Evolutionary conservation across 2,113 vertebrate species (phyloP).

Genomic region (Eupsittula cactorum): DNA sequence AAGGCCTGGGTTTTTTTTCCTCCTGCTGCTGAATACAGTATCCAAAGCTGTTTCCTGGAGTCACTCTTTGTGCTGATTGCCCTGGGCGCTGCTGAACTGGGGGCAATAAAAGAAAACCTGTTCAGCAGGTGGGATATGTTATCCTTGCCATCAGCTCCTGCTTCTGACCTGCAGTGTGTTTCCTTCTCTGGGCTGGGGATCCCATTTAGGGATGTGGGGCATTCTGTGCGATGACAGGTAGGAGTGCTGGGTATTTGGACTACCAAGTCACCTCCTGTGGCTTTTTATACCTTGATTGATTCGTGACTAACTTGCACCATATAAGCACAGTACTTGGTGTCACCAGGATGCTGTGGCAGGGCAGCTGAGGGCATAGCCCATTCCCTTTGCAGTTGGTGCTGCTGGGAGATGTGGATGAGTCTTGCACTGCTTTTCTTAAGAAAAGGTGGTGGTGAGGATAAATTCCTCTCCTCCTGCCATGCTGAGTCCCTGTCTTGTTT

Average conservation of each 20-base stretch:
- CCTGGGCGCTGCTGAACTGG: not conserved
- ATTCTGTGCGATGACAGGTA: not conserved
- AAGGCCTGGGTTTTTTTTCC: not conserved
- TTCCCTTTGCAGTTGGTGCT: not conserved
- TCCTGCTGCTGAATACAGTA: accelerated
- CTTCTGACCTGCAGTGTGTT: not conserved
- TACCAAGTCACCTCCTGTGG: not conserved
- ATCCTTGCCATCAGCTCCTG: not conserved
- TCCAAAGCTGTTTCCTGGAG: not conserved
- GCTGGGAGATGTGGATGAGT: not conserved
- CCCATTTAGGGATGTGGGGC: not conserved
- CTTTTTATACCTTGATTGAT: not conserved
- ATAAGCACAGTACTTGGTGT: not conserved
- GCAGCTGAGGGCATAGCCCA: not conserved
- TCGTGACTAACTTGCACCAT: not conserved
- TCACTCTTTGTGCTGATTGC: not conserved
- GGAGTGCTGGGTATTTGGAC: not conserved
- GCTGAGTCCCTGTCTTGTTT: not conserved
- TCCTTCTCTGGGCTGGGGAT: not conserved
- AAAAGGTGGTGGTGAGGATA: not conserved
- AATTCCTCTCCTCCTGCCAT: not conserved
- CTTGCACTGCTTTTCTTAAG: not conserved
- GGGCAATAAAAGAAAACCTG: not conserved
- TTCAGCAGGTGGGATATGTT: not conserved
- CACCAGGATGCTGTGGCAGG: not conserved